These are phyloP conservation scores for Siphamia tubifer DNA, from an alignment of 2,113 vertebrate species.

Conservation along the genomic window DNA sequence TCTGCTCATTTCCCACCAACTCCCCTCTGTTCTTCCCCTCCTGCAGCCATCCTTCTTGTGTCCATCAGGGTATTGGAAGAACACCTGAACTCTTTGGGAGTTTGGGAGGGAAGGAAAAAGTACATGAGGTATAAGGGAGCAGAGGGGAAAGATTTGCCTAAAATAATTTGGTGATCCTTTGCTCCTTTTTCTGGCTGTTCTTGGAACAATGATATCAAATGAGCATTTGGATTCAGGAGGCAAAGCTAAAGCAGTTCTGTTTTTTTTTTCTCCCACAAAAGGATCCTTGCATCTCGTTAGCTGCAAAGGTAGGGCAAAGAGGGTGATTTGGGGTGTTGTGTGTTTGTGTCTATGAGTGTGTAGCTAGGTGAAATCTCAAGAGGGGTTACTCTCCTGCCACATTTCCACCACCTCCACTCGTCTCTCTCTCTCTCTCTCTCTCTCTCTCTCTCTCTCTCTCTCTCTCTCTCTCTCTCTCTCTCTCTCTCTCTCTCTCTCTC, in stretches of 20 bases:
- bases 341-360: constrained; percentile 22
- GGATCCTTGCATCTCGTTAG: constrained; percentile 17
- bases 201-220: constrained; percentile 2
- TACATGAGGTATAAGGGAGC: too few relatives aligned
- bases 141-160: neutral
- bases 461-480: neutral
- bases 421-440: neutral
- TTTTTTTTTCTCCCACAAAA: neutral
- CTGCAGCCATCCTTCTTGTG: constrained; percentile 35
- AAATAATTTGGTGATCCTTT: constrained; percentile 15
- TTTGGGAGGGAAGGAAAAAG: constrained; percentile 3
- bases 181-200: neutral
- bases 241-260: neutral
- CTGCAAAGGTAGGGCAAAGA: constrained; percentile 7
- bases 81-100: constrained; percentile 11
- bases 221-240: constrained; percentile 9
- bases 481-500: constrained; percentile 8
- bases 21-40: neutral
- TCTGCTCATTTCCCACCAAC: constrained; percentile 69
- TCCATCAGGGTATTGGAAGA: constrained; percentile 27
- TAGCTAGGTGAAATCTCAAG: constrained; percentile 27
- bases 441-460: constrained; percentile 11
- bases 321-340: neutral
- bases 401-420: constrained; percentile 5
- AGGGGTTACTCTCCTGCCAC: neutral